Evolutionary conservation across 2,113 vertebrate species (phyloP).

Genomic region (Prunella himalayana): DNA sequence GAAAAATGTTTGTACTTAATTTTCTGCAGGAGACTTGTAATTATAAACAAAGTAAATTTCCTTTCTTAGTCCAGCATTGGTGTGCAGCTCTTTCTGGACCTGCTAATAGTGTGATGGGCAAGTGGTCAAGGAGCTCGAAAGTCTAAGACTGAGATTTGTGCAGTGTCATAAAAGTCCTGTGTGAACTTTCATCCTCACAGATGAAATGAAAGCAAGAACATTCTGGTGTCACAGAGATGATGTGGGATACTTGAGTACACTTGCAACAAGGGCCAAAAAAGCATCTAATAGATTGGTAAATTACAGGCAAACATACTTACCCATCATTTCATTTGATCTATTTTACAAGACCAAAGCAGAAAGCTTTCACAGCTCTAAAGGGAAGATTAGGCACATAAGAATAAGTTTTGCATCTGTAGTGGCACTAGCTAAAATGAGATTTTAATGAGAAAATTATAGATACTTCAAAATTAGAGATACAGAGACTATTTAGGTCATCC

Average conservation of each 20-base stretch:
- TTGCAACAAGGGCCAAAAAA: not conserved
- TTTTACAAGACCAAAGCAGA: not conserved
- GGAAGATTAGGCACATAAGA: not conserved
- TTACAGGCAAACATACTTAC: not conserved
- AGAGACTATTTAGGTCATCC: not conserved
- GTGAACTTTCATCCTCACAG: not conserved
- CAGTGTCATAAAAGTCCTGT: not conserved
- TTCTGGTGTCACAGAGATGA: not conserved
- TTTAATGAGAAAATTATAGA: not conserved
- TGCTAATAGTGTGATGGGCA: not conserved
- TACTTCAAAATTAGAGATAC: not conserved
- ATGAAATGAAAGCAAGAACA: not conserved
- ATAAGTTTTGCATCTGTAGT: not conserved
- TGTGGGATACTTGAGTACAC: not conserved
- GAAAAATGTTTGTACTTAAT: not conserved
- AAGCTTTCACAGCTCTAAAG: not conserved
- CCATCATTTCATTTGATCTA: not conserved
- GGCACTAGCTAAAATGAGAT: not conserved
- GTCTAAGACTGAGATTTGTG: not conserved
- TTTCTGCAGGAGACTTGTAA: not conserved
- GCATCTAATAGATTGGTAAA: not conserved
- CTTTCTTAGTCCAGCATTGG: not conserved
- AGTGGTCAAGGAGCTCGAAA: not conserved
- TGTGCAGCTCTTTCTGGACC: not conserved
- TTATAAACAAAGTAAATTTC: not conserved